Evolutionary conservation across 1,140 invertebrate genomes (phyloP), one percentile per base, ranked within the genome.

Genomic region (Goniozus legneri): DNA sequence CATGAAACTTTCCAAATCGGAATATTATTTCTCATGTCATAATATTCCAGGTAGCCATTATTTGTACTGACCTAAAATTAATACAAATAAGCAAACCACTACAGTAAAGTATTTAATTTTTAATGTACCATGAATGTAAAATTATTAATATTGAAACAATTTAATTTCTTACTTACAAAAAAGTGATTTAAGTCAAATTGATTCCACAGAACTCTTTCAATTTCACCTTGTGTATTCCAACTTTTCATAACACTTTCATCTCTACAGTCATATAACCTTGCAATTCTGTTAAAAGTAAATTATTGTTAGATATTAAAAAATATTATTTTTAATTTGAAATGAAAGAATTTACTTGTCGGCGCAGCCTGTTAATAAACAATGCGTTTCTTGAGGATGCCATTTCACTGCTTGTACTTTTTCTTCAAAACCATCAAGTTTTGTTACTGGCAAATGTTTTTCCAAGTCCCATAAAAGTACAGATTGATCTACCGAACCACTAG

Each of bases 391-490:
- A 12, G 87, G 87, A 80, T 97, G 92, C 86, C 92, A 98, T 55
- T 85, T 73, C 2, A 97, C 60, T n/a, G 86, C 78, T 69, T 97
- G 93, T 0, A 87, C 80, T 69, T 94, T 91, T 61, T 94, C 88
- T 36, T 82, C 70, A 64, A 93, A 94, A 24, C 80, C 79, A 21
- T 76, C 79, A 8, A 97, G 77, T 48, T 82, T 88, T 0, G 84
- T 87, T 14, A 85, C 85, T 1, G 89, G 83, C 53, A 78, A 80
- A 8, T 84, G 83, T 54, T 83, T 82, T 56, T 92, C 85, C 60
- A 98, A 77, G 77, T 98, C 95, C 95, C 96, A 98, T 2, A 98
- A 67, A n/a, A 91, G 76, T 16, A 94, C 84, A 4, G 88, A 89
- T 56, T 83, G 78, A 73, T 98, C 95, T 0, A 89, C 95, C 6